These are phyloP conservation scores for Bellardia pandia DNA, from an alignment of 2,888 invertebrate species.

Conservation along the genomic window DNA sequence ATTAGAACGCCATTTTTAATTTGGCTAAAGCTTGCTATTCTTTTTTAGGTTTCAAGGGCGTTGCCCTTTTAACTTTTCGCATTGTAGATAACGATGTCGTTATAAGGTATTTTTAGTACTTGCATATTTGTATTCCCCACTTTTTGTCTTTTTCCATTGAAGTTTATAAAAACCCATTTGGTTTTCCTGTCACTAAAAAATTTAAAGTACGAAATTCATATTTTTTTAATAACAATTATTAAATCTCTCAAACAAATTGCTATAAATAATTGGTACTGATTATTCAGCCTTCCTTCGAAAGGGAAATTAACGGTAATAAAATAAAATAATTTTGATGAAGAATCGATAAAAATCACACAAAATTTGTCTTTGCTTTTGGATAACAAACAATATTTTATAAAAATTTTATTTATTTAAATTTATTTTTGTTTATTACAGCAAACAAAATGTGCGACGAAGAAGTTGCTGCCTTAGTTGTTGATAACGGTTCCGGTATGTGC, in stretches of 20 bases:
- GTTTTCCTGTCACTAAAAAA: constrained; percentile 7
- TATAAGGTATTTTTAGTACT: not conserved
- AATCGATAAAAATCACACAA: not conserved
- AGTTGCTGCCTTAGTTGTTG: constrained; percentile 96
- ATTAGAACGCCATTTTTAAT: constrained; percentile 63
- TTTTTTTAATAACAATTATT: constrained; percentile 64
- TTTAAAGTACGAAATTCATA: constrained; percentile 36
- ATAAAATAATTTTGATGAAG: not conserved
- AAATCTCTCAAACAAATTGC: constrained; percentile 61
- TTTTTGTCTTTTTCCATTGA: not conserved
- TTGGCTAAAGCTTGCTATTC: constrained; percentile 55
- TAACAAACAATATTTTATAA: not conserved
- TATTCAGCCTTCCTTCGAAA: not conserved
- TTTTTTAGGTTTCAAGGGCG: constrained; percentile 75
- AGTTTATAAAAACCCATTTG: not conserved
- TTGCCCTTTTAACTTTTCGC: constrained; percentile 72
- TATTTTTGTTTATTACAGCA: constrained; percentile 77
- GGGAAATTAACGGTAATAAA: constrained; percentile 22
- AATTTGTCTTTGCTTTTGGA: not conserved
- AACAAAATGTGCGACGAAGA: constrained; percentile 96
- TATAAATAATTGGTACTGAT: constrained; percentile 61
- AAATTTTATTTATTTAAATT: not conserved
- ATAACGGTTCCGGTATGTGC: constrained; percentile 97
- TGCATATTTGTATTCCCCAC: not conserved
- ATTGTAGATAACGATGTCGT: constrained; percentile 13